These are phyloP conservation scores for Fragum sueziense DNA, from an alignment of 2,888 invertebrate species.

Conservation along the genomic window DNA sequence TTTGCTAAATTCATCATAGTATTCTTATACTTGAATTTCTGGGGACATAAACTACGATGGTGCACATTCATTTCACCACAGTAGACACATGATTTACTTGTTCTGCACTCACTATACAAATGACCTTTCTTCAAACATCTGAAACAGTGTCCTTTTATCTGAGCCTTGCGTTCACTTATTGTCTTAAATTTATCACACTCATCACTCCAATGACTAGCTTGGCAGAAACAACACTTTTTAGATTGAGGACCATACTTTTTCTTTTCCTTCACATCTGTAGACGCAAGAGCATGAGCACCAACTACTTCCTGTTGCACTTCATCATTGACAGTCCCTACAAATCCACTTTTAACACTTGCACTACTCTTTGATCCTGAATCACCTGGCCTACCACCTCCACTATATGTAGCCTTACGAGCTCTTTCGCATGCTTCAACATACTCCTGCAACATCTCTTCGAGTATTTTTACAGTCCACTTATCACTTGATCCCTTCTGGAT, in stretches of 20 bases:
- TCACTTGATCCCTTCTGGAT: constrained; percentile 7
- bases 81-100: constrained; percentile 25
- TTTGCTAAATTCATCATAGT: background rate
- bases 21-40: constrained; percentile 2
- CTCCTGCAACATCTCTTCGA: constrained; percentile 19
- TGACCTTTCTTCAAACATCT: constrained; percentile 24
- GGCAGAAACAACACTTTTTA: constrained; percentile 19
- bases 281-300: constrained; percentile 6
- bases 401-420: background rate
- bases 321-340: background rate
- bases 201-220: constrained; percentile 32
- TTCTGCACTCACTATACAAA: constrained; percentile 16
- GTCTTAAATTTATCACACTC: constrained; percentile 30
- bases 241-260: background rate
- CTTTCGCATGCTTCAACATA: constrained; percentile 17
- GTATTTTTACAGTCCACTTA: constrained; percentile 18
- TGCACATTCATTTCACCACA: constrained; percentile 28
- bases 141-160: constrained; percentile 26
- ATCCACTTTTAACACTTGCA: background rate
- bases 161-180: constrained; percentile 19
- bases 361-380: background rate
- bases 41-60: constrained; percentile 35
- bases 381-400: no score
- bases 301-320: background rate
- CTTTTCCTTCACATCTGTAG: background rate